phyloP scores from a whole-genome alignment of 2,797 vertebrate genomes.

The Rhinatrema bivittatum region DNA sequence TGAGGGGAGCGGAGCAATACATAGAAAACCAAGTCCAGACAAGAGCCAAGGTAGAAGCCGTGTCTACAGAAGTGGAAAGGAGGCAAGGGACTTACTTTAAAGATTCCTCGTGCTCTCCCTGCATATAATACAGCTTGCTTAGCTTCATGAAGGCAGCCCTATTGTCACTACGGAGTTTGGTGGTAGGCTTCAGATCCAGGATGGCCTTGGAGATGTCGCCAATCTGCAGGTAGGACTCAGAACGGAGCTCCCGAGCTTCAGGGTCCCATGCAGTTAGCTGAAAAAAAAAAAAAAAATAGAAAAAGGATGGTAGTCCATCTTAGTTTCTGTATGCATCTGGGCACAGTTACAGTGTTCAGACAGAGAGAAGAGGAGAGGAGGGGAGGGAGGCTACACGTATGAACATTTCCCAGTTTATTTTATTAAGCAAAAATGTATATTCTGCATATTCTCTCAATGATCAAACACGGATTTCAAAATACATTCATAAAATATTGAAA shows the following conservation, averaged over 20 bases:
- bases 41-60: background rate
- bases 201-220: slow-evolving; percentile 70
- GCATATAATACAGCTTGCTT: slow-evolving; percentile 65
- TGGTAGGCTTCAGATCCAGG: slow-evolving; percentile 66
- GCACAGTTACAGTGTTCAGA: too few relatives aligned
- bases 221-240: slow-evolving; percentile 64
- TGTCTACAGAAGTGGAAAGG: background rate
- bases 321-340: too few relatives aligned
- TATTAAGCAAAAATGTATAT: too few relatives aligned
- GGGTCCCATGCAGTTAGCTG: slow-evolving; percentile 76
- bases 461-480: too few relatives aligned
- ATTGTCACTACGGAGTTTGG: slow-evolving; percentile 70
- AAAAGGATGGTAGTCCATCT: background rate
- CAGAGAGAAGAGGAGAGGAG: too few relatives aligned
- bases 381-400: background rate
- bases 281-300: background rate
- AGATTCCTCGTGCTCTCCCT: slow-evolving; percentile 68
- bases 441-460: too few relatives aligned
- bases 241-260: slow-evolving; percentile 64
- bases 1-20: too few relatives aligned
- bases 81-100: slow-evolving; percentile 47
- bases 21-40: too few relatives aligned
- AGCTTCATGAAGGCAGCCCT: slow-evolving; percentile 70
- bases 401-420: too few relatives aligned
- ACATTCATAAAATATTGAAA: too few relatives aligned